Evolutionary conservation across 2,113 vertebrate species (phyloP).

Genomic region (Carassius gibelio): DNA sequence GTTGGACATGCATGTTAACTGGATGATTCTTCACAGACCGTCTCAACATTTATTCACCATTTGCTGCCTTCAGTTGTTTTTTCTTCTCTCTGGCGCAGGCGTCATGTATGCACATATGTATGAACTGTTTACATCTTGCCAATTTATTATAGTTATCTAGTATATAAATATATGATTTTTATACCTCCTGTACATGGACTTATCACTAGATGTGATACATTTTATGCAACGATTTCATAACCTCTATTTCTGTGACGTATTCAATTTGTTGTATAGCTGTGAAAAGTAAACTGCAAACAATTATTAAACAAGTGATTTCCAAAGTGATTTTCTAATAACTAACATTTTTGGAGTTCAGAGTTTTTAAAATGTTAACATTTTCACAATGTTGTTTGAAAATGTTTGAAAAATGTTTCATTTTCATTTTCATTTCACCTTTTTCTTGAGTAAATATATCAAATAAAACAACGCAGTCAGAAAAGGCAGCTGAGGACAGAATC

Average conservation of each 20-base stretch:
- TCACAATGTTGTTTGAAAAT: no score
- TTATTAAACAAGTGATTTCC: slow-evolving; percentile 42
- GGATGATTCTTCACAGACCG: slow-evolving; percentile 42
- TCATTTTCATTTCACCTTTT: background rate
- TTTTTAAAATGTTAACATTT: no score
- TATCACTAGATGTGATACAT: slow-evolving; percentile 88
- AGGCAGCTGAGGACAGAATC: no score
- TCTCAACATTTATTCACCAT: slow-evolving; percentile 50
- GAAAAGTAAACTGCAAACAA: slow-evolving; percentile 51
- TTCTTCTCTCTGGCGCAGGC: slow-evolving; percentile 84
- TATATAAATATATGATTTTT: slow-evolving; percentile 81
- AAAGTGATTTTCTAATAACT: slow-evolving; percentile 3
- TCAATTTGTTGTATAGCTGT: slow-evolving; percentile 56
- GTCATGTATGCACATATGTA: slow-evolving; percentile 91
- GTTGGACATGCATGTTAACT: slow-evolving; percentile 43
- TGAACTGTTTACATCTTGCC: slow-evolving; percentile 92
- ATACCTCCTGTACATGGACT: slow-evolving; percentile 85
- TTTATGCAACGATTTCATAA: slow-evolving; percentile 83
- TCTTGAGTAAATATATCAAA: background rate
- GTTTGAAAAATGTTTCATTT: no score
- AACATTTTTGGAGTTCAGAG: background rate
- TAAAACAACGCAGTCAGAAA: no score
- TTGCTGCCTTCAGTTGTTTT: slow-evolving; percentile 56
- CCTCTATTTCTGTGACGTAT: slow-evolving; percentile 58
- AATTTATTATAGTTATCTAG: slow-evolving; percentile 74